Conservation (phyloP, 2,888 invertebrate genomes). For the Drosophila subsilvestris region DNA sequence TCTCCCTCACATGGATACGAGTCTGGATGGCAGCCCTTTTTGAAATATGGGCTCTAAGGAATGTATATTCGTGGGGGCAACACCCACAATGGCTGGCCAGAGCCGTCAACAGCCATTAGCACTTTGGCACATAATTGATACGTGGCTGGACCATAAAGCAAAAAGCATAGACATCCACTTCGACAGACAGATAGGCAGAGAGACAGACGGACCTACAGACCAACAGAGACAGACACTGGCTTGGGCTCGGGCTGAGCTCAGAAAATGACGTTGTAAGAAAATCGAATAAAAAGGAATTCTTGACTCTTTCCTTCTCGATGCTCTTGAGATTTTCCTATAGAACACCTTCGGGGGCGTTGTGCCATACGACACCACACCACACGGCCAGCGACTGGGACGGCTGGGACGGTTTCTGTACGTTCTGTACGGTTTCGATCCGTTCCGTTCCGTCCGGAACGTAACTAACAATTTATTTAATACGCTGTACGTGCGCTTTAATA, state of each 20-base stretch:
- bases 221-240: constrained; percentile 43
- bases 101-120: constrained; percentile 82
- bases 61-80: constrained; percentile 27
- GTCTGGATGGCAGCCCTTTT: constrained; percentile 25
- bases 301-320: constrained; percentile 24
- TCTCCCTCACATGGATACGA: constrained; percentile 2
- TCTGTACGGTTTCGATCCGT: constrained; percentile 34
- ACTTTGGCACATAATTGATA: constrained; percentile 83
- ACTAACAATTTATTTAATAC: constrained; percentile 83
- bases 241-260: constrained; percentile 55
- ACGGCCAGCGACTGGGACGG: constrained; percentile 33
- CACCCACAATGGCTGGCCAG: constrained; percentile 46
- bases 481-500: constrained; percentile 82
- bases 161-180: constrained; percentile 62
- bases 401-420: constrained; percentile 56
- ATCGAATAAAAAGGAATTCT: constrained; percentile 40
- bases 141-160: constrained; percentile 77
- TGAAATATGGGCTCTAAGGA: constrained; percentile 22
- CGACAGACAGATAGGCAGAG: constrained; percentile 51
- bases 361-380: constrained; percentile 78
- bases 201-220: constrained; percentile 40
- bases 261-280: constrained; percentile 75
- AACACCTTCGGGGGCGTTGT: constrained; percentile 78
- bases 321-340: constrained; percentile 67
- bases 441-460: constrained; percentile 69